phyloP scores from a whole-genome alignment of 2,888 invertebrate species.

The Papilio gigon region DNA sequence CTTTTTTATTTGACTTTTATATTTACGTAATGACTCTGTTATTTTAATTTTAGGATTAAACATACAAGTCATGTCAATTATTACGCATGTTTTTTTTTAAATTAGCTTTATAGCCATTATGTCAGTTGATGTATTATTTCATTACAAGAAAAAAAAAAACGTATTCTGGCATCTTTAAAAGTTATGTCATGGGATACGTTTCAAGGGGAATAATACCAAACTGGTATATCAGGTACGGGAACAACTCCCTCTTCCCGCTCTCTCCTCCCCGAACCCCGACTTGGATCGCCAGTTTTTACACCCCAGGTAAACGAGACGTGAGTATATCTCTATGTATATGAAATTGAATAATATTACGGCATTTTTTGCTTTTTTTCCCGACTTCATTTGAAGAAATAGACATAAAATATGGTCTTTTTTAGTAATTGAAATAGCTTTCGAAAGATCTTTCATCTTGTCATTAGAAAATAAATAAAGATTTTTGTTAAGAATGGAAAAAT shows the following conservation, averaged over 20 bases:
- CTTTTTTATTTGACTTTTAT: no score
- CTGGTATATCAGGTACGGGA: constrained; percentile 25
- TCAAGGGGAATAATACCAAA: constrained; percentile 14
- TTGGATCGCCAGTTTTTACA: constrained; percentile 27
- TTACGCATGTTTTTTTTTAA: no score
- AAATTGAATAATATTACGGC: neutral
- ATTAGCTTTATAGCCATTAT: no score
- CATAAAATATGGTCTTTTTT: neutral
- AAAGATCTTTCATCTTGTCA: no score
- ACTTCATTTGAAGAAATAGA: neutral
- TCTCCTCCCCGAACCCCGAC: constrained; percentile 11
- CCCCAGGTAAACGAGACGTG: constrained; percentile 24
- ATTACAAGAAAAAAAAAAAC: no score
- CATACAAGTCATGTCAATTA: no score
- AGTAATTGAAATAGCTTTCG: neutral
- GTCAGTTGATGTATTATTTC: no score
- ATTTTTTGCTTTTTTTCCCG: neutral
- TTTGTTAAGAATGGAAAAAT: neutral
- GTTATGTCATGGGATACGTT: constrained; percentile 13
- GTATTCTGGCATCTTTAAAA: neutral
- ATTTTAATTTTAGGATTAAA: no score
- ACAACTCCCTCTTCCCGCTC: constrained; percentile 20
- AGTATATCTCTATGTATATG: neutral
- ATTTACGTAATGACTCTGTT: no score
- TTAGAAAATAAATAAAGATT: no score